These are phyloP conservation scores for Entomobrya proxima DNA, from an alignment of 2,888 invertebrate genomes.

Conservation along the genomic window DNA sequence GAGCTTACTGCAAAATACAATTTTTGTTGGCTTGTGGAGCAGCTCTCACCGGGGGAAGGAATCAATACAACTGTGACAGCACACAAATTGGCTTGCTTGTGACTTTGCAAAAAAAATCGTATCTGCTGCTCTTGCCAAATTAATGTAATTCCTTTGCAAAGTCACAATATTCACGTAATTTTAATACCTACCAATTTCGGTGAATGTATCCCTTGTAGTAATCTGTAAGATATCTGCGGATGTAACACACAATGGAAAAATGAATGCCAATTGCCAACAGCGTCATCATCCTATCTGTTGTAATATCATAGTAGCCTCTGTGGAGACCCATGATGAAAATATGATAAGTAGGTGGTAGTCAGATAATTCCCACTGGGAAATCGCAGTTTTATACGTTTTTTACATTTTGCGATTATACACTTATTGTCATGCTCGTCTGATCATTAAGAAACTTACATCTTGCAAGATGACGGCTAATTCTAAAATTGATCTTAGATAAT, in stretches of 20 bases:
- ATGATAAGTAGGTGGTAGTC: constrained; percentile 17
- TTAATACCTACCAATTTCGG: constrained; percentile 2
- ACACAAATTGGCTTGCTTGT: constrained; percentile 56
- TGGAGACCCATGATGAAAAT: not conserved
- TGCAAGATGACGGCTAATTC: too few relatives aligned
- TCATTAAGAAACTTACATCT: too few relatives aligned
- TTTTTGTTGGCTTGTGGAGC: not conserved
- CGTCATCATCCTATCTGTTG: too few relatives aligned
- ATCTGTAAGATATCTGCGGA: not conserved
- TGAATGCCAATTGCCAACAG: too few relatives aligned
- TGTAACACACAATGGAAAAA: too few relatives aligned
- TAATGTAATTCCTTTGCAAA: constrained; percentile 12
- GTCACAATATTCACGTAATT: constrained; percentile 4
- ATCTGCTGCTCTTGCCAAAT: constrained; percentile 38
- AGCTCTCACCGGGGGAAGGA: constrained; percentile 12
- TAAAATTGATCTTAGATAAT: too few relatives aligned
- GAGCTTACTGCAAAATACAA: not conserved
- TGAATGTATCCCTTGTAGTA: constrained; percentile 6
- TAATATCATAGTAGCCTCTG: constrained; percentile 32
- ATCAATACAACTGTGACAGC: constrained; percentile 55
- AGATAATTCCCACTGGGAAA: constrained; percentile 36
- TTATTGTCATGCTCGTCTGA: too few relatives aligned
- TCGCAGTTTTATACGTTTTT: constrained; percentile 19
- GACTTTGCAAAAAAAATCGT: constrained; percentile 50
- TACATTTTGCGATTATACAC: too few relatives aligned